These are phyloP conservation scores for Macrotrachela quadricornifera DNA, from an alignment of 1,140 invertebrate species.

Conservation along the genomic window DNA sequence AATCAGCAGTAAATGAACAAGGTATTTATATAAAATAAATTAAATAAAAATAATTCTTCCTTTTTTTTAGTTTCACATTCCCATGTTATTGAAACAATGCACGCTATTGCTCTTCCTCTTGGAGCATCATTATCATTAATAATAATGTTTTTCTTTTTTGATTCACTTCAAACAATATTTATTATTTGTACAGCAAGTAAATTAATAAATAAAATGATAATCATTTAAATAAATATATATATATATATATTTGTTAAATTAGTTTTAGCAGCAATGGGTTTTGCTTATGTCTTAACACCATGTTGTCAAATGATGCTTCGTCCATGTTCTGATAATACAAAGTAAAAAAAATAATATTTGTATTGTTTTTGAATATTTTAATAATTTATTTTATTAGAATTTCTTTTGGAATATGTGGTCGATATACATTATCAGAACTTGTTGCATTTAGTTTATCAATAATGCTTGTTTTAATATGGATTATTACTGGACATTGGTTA, in stretches of 20 bases:
- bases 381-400: conserved; percentile 36
- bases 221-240: too few species aligned
- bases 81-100: conserved; percentile 81
- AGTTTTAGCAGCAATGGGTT: conserved; percentile 84
- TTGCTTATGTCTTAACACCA: conserved; percentile 77
- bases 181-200: conserved; percentile 88
- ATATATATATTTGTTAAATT: conserved; percentile 26
- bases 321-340: conserved; percentile 51
- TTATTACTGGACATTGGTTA: conserved; percentile 85
- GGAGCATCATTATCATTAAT: conserved; percentile 81
- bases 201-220: too few species aligned
- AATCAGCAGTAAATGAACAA: conserved; percentile 15
- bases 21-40: background rate
- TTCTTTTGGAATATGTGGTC: conserved; percentile 66
- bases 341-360: conserved; percentile 16
- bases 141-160: conserved; percentile 96
- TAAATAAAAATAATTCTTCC: conserved; percentile 8
- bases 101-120: conserved; percentile 79
- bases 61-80: conserved; percentile 39
- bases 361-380: background rate
- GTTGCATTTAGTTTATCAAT: conserved; percentile 73
- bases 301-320: conserved; percentile 87
- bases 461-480: conserved; percentile 82
- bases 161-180: conserved; percentile 88
- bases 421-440: conserved; percentile 75